Base-by-base conservation (phyloP, 2,888 invertebrate species). In the Cerceris rybyensis region DNA sequence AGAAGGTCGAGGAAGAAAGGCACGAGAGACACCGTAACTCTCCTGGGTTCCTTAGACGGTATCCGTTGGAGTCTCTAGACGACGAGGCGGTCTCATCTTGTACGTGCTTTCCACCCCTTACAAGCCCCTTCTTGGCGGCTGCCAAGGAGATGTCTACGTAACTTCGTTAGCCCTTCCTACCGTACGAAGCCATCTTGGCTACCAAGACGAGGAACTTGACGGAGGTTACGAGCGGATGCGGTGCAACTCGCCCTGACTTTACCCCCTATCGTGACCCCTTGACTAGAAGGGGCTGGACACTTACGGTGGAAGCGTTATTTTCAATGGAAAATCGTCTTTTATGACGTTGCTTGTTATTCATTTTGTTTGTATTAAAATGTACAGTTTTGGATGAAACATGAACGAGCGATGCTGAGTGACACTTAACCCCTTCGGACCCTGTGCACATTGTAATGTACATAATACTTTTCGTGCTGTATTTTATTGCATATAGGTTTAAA, bases 101-200 rank as follows among this genome's bases (percentile, higher is more conserved):
- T 75, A 68, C 79, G 74, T 75, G 83, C 69, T 80, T 74, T 76
- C 84, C 77, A 75, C 80, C 76, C 73, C 85, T 73, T 67, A 60
- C 71, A 46, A 69, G 77, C 70, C 67, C 71, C 86, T 82, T 82
- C 83, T 83, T 85, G 84, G 81, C 83, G 72, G 85, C 88, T 84
- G 80, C 81, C 86, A 88, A 89, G 88, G 85, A 90, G 88, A 90
- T 87, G 89, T 86, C 90, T 89, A 84, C 82, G 80, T 91, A 92
- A 92, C 89, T 90, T 90, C 86, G 91, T 92, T 92, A 92, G 88
- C 88, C 86, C 89, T 86, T 84, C 82, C 82, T 80, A 84, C 83
- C 78, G 86, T 86, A 84, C 88, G 91, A 83, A 91, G 91, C 92
- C 92, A 92, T 92, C 91, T 92, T 92, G 91, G 88, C 89, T 86